These are phyloP conservation scores for Squalus acanthias DNA, from an alignment of 2,797 vertebrate genomes.

Conservation along the genomic window DNA sequence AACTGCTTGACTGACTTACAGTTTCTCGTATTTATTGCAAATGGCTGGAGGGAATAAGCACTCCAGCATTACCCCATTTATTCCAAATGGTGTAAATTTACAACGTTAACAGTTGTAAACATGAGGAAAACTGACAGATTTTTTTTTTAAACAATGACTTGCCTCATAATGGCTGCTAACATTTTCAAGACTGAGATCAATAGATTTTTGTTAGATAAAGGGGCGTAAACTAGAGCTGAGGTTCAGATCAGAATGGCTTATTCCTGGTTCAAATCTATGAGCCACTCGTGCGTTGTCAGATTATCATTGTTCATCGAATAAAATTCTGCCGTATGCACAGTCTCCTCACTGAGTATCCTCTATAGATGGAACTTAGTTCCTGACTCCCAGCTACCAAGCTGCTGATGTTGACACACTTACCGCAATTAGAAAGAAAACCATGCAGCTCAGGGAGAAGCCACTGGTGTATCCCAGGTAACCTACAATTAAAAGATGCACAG, in stretches of 20 bases:
- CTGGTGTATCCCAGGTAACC: slow-evolving; percentile 96
- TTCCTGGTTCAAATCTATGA: not conserved
- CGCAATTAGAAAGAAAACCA: slow-evolving; percentile 90
- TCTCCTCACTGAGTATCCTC: not conserved
- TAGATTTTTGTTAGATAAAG: not conserved
- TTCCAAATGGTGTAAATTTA: not conserved
- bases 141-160: not conserved
- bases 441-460: slow-evolving; percentile 95
- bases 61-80: not conserved
- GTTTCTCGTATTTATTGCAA: not conserved
- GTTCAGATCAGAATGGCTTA: not conserved
- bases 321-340: not conserved
- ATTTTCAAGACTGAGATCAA: not conserved
- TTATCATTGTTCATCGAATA: not conserved
- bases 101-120: not conserved
- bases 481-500: slow-evolving; percentile 47
- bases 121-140: not conserved
- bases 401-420: slow-evolving; percentile 62
- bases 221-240: not conserved
- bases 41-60: not conserved
- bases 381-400: accelerated
- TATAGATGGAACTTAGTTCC: not conserved
- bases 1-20: not conserved
- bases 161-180: not conserved
- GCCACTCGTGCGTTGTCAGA: not conserved